A percentile compares a stretch with the other conserved stretches of the same genome.
Evolutionary conservation across 1,140 invertebrate genomes (phyloP).

Genomic region (Rhagoletis pomonella): DNA sequence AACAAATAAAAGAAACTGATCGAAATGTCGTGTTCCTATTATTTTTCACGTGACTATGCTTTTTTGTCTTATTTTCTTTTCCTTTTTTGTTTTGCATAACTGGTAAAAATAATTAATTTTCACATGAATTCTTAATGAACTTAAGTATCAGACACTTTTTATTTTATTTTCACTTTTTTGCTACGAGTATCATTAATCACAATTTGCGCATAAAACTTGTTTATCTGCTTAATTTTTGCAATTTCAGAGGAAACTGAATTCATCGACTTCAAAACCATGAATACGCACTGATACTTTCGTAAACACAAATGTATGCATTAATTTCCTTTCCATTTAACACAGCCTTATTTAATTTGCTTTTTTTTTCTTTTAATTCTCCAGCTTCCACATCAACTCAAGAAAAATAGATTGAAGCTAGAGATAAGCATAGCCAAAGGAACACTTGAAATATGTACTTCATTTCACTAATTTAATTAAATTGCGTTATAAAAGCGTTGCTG

Average conservation of each 20-base stretch:
- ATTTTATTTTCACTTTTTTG: background rate
- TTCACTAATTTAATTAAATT: conserved; percentile 37
- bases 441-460: conserved; percentile 26
- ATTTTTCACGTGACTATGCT: too few relatives aligned
- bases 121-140: conserved; percentile 24
- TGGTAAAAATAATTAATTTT: conserved; percentile 10
- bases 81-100: too few relatives aligned
- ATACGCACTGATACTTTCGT: background rate
- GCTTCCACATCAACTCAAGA: conserved; percentile 2
- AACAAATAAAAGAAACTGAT: too few relatives aligned
- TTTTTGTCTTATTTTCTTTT: too few relatives aligned
- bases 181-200: conserved; percentile 3
- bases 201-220: background rate
- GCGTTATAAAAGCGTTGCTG: background rate
- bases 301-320: background rate
- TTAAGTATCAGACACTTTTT: background rate
- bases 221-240: conserved; percentile 15
- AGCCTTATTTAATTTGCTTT: background rate
- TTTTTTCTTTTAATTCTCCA: background rate
- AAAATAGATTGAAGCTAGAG: background rate
- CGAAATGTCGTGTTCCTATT: too few relatives aligned
- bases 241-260: background rate
- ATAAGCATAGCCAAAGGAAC: background rate
- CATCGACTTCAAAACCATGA: background rate
- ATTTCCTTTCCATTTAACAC: background rate